phyloP scores from a whole-genome alignment of 2,113 vertebrate species.

The Petaurus breviceps region DNA sequence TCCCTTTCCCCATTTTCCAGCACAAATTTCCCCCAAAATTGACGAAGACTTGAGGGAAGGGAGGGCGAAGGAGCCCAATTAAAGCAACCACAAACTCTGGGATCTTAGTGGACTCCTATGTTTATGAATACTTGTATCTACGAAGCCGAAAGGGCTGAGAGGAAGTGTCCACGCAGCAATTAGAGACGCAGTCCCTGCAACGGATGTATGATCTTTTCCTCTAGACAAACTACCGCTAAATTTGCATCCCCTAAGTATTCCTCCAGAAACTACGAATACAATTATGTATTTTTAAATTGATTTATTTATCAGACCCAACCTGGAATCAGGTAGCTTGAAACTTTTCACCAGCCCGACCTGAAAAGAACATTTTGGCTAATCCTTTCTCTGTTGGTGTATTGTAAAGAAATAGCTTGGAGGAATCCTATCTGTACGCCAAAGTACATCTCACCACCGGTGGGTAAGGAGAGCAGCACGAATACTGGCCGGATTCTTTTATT shows the following conservation, averaged over 20 bases:
- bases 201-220: not conserved
- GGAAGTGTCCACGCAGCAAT: not conserved
- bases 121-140: not conserved
- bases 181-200: not conserved
- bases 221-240: not conserved
- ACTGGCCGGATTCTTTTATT: not conserved
- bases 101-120: not conserved
- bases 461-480: not conserved
- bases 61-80: not conserved
- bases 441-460: not conserved
- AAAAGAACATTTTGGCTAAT: not conserved
- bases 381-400: not conserved
- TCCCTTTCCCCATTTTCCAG: not conserved
- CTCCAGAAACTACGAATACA: not conserved
- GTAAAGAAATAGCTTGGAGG: not conserved
- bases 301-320: not conserved
- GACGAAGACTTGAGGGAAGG: not conserved
- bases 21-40: not conserved
- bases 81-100: not conserved
- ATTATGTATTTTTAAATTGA: not conserved
- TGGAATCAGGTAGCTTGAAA: not conserved
- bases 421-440: not conserved
- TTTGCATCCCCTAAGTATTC: not conserved
- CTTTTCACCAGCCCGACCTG: not conserved
- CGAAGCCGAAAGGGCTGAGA: not conserved